A percentile compares a stretch with the other conserved stretches of the same genome.
Conservation (phyloP, 2,113 vertebrate genomes). For the Colaptes auratus region DNA sequence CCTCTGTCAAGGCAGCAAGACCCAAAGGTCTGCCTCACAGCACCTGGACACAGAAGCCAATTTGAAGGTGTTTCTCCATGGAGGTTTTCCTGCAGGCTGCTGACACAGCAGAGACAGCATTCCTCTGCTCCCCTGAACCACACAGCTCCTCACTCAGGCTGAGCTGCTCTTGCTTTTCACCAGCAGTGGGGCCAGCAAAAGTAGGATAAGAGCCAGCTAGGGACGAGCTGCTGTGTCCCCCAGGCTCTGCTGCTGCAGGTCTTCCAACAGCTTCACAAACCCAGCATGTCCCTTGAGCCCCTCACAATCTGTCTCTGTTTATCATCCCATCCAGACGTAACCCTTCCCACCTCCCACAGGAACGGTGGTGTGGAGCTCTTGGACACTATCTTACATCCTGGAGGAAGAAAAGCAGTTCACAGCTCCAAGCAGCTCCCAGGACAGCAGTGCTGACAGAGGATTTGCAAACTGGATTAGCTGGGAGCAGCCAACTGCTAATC, state of each 20-base stretch:
- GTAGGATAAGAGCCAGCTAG: fast-evolving
- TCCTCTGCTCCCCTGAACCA: fast-evolving
- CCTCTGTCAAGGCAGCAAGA: neutral
- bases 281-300: fast-evolving
- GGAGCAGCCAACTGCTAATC: neutral
- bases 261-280: neutral
- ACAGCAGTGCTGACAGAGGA: neutral
- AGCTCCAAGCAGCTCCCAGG: neutral
- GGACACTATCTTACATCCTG: neutral
- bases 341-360: neutral
- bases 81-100: neutral
- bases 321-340: neutral
- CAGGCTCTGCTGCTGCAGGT: neutral
- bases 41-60: neutral
- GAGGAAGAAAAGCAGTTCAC: neutral
- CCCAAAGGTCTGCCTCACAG: neutral
- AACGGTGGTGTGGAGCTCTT: neutral
- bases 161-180: neutral
- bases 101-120: fast-evolving
- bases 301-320: neutral
- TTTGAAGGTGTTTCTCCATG: neutral
- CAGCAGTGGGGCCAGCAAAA: neutral
- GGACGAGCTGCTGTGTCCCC: neutral
- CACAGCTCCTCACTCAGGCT: fast-evolving
- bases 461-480: neutral